Percentiles rank a stretch among this genome's conserved stretches.
These are phyloP conservation scores for Diacarnus erythraeanus DNA, from an alignment of 37 sponge, comb jelly and placozoan species.

Conservation along the genomic window DNA sequence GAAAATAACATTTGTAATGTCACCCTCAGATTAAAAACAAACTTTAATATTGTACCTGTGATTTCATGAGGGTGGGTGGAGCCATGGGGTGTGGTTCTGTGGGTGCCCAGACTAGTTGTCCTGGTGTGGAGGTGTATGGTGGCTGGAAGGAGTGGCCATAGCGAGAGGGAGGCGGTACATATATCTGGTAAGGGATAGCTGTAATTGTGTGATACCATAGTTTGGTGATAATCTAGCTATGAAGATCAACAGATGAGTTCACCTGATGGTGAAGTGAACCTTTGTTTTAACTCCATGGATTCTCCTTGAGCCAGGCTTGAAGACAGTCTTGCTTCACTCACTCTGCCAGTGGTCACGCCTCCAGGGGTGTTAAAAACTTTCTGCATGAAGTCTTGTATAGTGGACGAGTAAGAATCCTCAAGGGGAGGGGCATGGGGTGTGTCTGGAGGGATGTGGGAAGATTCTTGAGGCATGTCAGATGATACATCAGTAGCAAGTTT, in stretches of 20 bases:
- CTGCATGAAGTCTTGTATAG: constrained; percentile 7
- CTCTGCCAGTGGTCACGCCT: not conserved
- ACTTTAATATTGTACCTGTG: too few species aligned
- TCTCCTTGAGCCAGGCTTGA: not conserved
- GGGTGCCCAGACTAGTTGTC: constrained; percentile 17
- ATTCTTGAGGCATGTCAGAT: too few species aligned
- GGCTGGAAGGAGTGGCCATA: not conserved
- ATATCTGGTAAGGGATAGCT: not conserved
- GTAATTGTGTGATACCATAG: not conserved
- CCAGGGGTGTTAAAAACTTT: not conserved
- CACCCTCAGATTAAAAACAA: too few species aligned
- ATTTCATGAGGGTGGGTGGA: not conserved
- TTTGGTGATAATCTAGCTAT: not conserved
- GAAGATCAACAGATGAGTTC: not conserved
- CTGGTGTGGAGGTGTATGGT: not conserved
- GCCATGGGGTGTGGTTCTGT: constrained; percentile 9
- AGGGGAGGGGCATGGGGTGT: not conserved
- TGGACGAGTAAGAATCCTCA: constrained; percentile 8
- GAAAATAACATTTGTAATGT: not conserved
- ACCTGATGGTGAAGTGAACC: too few species aligned
- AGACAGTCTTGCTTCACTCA: not conserved
- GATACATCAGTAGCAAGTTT: too few species aligned
- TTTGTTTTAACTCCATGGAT: not conserved
- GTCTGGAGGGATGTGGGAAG: too few species aligned
- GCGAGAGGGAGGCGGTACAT: not conserved